Percentiles rank a stretch among this genome's conserved stretches.
phyloP scores from a whole-genome alignment of 2,113 vertebrate species.

The Seriola aureovittata region DNA sequence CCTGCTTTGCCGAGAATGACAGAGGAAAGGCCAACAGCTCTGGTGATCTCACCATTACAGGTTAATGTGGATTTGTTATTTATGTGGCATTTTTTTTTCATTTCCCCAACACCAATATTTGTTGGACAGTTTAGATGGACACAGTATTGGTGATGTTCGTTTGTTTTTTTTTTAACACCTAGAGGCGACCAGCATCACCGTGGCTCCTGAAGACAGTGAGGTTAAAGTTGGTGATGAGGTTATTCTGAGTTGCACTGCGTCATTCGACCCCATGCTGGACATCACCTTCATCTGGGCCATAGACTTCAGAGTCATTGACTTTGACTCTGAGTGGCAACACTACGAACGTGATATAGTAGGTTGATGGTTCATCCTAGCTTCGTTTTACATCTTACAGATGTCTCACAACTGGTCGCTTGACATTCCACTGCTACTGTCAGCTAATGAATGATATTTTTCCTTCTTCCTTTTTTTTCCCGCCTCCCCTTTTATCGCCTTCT shows the following conservation, averaged over 20 bases:
- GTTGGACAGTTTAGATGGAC: neutral
- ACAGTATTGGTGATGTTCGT: neutral
- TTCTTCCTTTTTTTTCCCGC: neutral
- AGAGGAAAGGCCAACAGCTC: conserved; percentile 94
- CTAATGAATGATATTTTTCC: neutral
- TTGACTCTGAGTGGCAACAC: conserved; percentile 89
- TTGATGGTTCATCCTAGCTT: neutral
- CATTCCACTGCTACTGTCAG: neutral
- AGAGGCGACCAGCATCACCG: conserved; percentile 93
- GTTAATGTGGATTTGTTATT: conserved; percentile 74
- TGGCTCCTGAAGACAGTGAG: conserved; percentile 89
- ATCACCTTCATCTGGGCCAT: conserved; percentile 95
- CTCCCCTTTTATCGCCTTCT: neutral
- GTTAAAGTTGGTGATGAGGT: conserved; percentile 91
- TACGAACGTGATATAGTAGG: conserved; percentile 92
- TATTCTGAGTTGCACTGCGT: conserved; percentile 92
- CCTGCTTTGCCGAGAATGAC: conserved; percentile 96
- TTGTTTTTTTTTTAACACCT: neutral
- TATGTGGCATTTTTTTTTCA: neutral
- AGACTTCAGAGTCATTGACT: conserved; percentile 93
- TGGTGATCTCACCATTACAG: conserved; percentile 92
- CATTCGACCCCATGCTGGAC: conserved; percentile 92
- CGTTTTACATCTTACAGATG: neutral
- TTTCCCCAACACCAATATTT: neutral
- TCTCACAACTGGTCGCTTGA: neutral